Base-by-base conservation (phyloP, 2,888 invertebrate genomes). In the Cerastoderma edule region DNA sequence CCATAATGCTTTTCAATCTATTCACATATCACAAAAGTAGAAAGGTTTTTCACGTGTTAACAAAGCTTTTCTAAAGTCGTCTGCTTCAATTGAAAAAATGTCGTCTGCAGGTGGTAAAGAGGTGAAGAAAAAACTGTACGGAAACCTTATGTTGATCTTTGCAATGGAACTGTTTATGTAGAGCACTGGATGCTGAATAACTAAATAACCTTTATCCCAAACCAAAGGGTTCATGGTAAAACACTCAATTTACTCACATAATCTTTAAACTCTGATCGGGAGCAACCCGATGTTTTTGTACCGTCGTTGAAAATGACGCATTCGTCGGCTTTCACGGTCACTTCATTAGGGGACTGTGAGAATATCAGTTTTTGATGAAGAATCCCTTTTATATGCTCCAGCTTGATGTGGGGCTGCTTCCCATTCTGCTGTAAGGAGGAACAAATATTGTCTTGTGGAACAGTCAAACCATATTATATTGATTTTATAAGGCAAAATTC, bases 301-400 rank as follows among this genome's bases (percentile, higher is more conserved):
- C 91, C 91, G 64, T 91, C 91, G 68, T 87, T 91, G 72, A 90
- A 91, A 50, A 92, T 88, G 60, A 91, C 87, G 80, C 92, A 92
- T 57, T 91, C 91, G 39, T 86, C 83, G 0, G 89, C 83, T 53
- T 87, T 86, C 3, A 91, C 87, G 5, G 87, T 86, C 8, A 91
- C 78, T 67, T 91, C 91, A 28, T 83, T 83, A 1, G 87, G 86
- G 0, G 88, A 84, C 68, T 89, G 88, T 16, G 89, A 85, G 74
- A 91, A 90, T 32, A 92, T 89, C 24, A 90, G 81, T 70, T 89
- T 89, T 78, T 91, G 91, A 66, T 87, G 89, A 6, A 91, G 83
- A 22, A 88, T 84, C 10, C 91, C 92, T 35, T 90, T 85, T 46
- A 89, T 80, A 56, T 89, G 85, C 68, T 91, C 90, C 54, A 92